phyloP scores from a whole-genome alignment of 1,140 invertebrate genomes.

The Bombus cullumanus region DNA sequence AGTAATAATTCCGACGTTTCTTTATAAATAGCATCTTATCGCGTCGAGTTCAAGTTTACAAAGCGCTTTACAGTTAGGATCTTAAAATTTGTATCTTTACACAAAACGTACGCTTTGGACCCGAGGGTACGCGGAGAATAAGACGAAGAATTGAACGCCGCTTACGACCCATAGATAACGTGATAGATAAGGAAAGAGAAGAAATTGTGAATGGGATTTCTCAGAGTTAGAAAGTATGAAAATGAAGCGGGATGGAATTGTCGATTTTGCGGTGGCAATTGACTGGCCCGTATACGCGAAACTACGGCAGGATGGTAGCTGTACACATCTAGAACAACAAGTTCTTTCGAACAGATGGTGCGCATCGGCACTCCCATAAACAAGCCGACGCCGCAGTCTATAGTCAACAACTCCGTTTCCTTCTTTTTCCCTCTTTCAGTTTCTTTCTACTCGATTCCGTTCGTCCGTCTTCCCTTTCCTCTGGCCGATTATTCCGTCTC shows the following conservation, averaged over 20 bases:
- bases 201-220: conserved; percentile 4
- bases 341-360: conserved; percentile 79
- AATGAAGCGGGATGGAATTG: conserved; percentile 23
- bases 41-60: too few relatives aligned
- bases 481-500: conserved; percentile 45
- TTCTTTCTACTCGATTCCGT: conserved; percentile 37
- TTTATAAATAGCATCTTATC: too few relatives aligned
- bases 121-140: too few relatives aligned
- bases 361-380: conserved; percentile 78
- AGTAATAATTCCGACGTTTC: background rate
- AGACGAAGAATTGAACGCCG: too few relatives aligned
- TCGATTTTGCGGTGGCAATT: conserved; percentile 65
- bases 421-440: conserved; percentile 44
- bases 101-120: too few relatives aligned
- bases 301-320: conserved; percentile 51
- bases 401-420: conserved; percentile 62
- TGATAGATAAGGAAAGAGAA: background rate
- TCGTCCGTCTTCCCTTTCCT: conserved; percentile 50
- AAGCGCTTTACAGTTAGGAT: background rate
- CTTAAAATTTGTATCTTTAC: background rate
- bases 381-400: conserved; percentile 75
- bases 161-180: background rate
- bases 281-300: conserved; percentile 22
- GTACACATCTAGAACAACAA: conserved; percentile 78
- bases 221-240: conserved; percentile 9